Base-by-base conservation (phyloP, 2,888 invertebrate genomes). In the Ornithoptera priamus region DNA sequence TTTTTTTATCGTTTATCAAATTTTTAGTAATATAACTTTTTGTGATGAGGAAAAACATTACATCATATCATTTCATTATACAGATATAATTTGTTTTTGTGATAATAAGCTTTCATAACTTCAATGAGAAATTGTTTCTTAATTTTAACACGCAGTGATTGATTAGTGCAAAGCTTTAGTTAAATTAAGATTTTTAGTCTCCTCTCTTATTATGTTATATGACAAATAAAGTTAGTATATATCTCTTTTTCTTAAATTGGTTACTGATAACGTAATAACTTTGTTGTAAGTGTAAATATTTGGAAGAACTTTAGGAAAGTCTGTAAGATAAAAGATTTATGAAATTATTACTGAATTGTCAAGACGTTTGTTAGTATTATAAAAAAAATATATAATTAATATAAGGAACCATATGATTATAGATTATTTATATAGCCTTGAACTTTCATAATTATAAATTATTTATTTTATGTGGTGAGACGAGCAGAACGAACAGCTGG, bases 231-330 rank as follows among this genome's bases (percentile, higher is more conserved):
- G 15, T 46, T 15, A 46, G 46, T 46, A 12, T 2, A 46, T 12
- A 46, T 15, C 15, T 46, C 12, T 46, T 12, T 7, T 46, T 46
- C 15, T 46, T 46, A 46, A 46, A 69, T 68, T 69, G 58, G 65
- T 62, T 30, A 20, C 36, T 69, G 69, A 71, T 67, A 71, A 68
- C 63, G 53, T 60, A 62, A 63, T 68, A 63, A 59, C 65, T 50
- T 58, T 65, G 62, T 68, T 30, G 61, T 30, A 53, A n/a, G 68
- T 70, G 46, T 60, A 68, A 73, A 75, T 74, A 70, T 74, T 72
- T 72, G 62, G 63, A 61, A 65, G 66, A 65, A 64, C 63, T 71
- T 68, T 69, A 70, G n/a, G 22, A 7, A 24, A 15, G 18, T 36
- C 50, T 24, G 46, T 59, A 59, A 61, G 39, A 39, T n/a, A 62